Evolutionary conservation across 2,797 vertebrate genomes (phyloP).

Genomic region (Eurystomus glaucurus): DNA sequence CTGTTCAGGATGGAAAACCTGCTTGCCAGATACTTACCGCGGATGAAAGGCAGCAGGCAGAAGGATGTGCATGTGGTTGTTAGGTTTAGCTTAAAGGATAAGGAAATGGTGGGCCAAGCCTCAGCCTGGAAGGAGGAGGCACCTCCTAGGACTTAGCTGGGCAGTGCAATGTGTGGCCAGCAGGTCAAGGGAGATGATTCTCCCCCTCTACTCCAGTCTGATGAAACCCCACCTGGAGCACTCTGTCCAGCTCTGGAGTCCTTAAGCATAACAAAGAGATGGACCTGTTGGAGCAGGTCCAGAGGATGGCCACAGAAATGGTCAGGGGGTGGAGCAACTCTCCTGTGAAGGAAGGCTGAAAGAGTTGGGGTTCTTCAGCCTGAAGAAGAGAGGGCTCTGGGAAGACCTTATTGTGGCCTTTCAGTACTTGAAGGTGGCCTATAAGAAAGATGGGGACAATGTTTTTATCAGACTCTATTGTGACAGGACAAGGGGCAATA

Average conservation of each 20-base stretch:
- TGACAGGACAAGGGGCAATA: not conserved
- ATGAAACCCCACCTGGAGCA: not conserved
- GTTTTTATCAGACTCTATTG: not conserved
- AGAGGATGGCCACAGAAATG: not conserved
- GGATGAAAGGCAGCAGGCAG: not conserved
- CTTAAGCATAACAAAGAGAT: not conserved
- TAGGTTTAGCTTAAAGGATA: not conserved
- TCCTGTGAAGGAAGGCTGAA: not conserved
- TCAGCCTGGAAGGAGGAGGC: not conserved
- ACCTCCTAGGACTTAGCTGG: accelerated
- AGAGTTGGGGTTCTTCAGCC: not conserved
- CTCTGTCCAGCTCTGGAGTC: not conserved
- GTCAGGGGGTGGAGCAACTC: not conserved
- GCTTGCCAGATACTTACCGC: not conserved
- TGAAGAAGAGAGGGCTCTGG: not conserved
- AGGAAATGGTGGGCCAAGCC: not conserved
- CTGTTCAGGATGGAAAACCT: not conserved
- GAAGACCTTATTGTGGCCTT: not conserved
- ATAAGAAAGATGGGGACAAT: not conserved
- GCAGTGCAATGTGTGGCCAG: not conserved
- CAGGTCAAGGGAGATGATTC: not conserved
- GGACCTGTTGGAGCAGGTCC: not conserved
- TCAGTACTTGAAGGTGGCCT: not conserved
- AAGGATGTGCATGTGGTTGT: accelerated
- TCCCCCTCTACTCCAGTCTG: not conserved